Evolutionary conservation across 2,797 vertebrate genomes (phyloP).

Genomic region (Apogon talboti): DNA sequence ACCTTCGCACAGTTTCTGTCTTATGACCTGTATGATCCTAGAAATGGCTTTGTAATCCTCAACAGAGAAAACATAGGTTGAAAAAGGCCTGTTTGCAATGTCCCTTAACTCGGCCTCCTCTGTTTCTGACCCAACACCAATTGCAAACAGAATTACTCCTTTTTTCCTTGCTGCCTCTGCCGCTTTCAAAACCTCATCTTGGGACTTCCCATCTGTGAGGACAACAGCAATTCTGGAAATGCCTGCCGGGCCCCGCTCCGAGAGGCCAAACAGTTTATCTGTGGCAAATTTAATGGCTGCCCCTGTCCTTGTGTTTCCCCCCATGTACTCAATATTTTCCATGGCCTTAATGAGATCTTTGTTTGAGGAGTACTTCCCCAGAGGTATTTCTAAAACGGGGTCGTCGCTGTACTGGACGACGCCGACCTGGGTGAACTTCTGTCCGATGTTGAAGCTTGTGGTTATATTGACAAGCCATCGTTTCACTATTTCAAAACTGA

Average conservation of each 20-base stretch:
- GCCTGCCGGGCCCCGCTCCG: constrained; percentile 86
- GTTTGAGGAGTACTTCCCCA: constrained; percentile 87
- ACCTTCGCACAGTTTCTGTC: constrained; percentile 99
- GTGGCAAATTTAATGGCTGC: constrained; percentile 93
- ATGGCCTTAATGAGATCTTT: constrained; percentile 88
- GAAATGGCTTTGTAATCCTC: constrained; percentile 97
- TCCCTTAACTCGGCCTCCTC: constrained; percentile 90
- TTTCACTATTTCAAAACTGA: constrained; percentile 98
- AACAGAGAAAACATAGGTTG: constrained; percentile 95
- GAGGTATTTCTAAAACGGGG: constrained; percentile 92
- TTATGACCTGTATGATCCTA: constrained; percentile 96
- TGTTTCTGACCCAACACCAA: constrained; percentile 93
- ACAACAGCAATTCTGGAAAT: constrained; percentile 95
- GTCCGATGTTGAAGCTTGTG: constrained; percentile 94
- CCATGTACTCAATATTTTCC: constrained; percentile 92
- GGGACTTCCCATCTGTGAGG: constrained; percentile 96
- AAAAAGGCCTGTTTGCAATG: constrained; percentile 95
- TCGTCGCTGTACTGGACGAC: constrained; percentile 97
- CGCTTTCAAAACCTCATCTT: constrained; percentile 92
- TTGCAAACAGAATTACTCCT: constrained; percentile 94
- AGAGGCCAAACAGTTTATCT: constrained; percentile 92
- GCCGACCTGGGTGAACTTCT: constrained; percentile 95
- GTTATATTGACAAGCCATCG: constrained; percentile 97
- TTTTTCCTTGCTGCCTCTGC: constrained; percentile 93
- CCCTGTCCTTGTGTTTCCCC: constrained; percentile 95